phyloP scores from a whole-genome alignment of 2,797 vertebrate genomes.

The Caiman crocodilus region DNA sequence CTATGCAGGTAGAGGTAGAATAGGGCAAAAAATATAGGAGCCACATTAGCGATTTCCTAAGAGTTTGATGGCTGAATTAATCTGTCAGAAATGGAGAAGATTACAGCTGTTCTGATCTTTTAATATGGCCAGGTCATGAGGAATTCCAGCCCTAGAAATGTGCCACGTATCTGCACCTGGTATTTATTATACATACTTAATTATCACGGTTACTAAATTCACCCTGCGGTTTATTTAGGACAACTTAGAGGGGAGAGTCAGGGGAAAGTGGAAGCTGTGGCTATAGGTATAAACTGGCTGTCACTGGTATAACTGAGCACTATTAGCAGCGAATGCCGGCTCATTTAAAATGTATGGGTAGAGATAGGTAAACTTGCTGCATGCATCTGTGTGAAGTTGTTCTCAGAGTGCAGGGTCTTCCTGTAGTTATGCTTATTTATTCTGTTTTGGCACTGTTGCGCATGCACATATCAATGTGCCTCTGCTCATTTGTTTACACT shows the following conservation, averaged over 20 bases:
- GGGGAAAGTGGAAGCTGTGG: not conserved
- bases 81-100: not conserved
- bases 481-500: too few relatives aligned
- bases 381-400: too few relatives aligned
- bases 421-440: too few relatives aligned
- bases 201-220: not conserved
- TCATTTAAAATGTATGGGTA: too few relatives aligned
- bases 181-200: not conserved
- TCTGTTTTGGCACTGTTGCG: too few relatives aligned
- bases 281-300: too few relatives aligned
- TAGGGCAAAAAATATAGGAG: slow-evolving; percentile 17
- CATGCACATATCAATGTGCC: too few relatives aligned
- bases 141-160: not conserved
- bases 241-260: not conserved
- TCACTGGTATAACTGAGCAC: too few relatives aligned
- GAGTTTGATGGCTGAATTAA: slow-evolving; percentile 1
- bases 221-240: not conserved
- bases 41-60: slow-evolving; percentile 18
- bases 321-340: too few relatives aligned
- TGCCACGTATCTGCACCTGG: not conserved
- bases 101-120: not conserved
- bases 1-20: not conserved
- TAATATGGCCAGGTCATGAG: not conserved
- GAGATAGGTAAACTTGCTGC: too few relatives aligned
- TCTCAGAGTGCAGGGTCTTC: too few relatives aligned